Evolutionary conservation across 2,888 invertebrate species (phyloP), one percentile per base, ranked within the genome.

Genomic region (Lasioglossum marginatum): DNA sequence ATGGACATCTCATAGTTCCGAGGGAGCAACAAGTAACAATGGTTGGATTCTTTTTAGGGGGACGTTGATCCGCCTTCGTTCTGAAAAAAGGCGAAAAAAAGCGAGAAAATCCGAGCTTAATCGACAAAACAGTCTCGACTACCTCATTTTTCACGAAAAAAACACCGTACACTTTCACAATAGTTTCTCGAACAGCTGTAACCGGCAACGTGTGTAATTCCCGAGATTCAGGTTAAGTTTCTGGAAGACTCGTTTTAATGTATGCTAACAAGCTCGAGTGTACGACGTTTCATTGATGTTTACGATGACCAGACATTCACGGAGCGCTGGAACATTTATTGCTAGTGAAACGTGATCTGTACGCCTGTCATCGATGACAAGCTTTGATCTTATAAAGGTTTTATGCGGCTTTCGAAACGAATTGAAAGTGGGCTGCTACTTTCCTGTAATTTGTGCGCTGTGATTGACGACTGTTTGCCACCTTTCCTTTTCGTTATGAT

Each of bases 191-290:
- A 90, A 89, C 94, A 94, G 92, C 93, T 94, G 94, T 89, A 85
- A 86, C 90, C 90, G 92, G 82, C 85, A 88, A 88, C 89, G 91
- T 89, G 85, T 90, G 85, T 89, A 83, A 92, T 88, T 81, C 76
- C 75, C 45, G 73, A 76, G 82, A 87, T 90, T 86, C 72, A 88
- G 91, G 85, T 92, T 91, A 91, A 76, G 91, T 92, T 92, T 92
- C 93, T 92, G 93, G 93, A 94, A 94, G 92, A 93, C 87, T 92
- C 92, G 80, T 68, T 85, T 85, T 82, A 16, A 72, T 72, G 31
- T 27, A 48, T 31, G 27, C 72, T 45, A 31, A 72, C 45, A 66
- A 66, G 34, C 34, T 3, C 8, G 34, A 66, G 66, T 2, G 34
- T 3, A 19, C 34, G 66, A 40, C 40, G n/a, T 12, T 8, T 10